A percentile compares a stretch with the other conserved stretches of the same genome.
Conservation (phyloP, 2,797 vertebrate species). For the Brachymystax lenok region DNA sequence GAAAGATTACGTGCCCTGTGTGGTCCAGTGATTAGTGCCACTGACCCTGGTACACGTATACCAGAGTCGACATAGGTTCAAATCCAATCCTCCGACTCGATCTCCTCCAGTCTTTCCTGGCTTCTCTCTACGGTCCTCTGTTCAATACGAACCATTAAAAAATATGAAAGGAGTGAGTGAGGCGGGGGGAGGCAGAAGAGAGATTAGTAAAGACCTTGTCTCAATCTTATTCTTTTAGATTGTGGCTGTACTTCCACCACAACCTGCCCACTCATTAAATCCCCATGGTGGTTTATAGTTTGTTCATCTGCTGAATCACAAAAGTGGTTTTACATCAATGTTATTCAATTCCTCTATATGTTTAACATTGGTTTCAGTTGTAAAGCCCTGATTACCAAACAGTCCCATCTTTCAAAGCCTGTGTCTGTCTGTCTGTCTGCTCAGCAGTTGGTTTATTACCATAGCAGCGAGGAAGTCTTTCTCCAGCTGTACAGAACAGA, state of each 20-base stretch:
- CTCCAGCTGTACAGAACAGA: background rate
- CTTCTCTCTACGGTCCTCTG: no score
- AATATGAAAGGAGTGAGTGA: no score
- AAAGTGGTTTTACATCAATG: background rate
- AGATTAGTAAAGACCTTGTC: background rate
- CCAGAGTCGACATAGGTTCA: no score
- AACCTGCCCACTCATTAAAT: background rate
- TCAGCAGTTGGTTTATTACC: background rate
- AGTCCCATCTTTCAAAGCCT: background rate
- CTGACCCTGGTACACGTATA: no score
- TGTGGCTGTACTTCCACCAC: background rate
- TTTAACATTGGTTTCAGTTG: background rate
- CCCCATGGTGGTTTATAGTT: background rate
- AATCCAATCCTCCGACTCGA: no score
- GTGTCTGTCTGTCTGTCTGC: no score
- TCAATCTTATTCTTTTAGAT: background rate
- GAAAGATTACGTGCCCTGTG: no score
- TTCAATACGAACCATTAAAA: no score
- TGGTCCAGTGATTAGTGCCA: no score
- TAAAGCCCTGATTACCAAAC: background rate
- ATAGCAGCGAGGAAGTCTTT: background rate
- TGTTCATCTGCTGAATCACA: conserved; percentile 7
- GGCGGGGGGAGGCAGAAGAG: no score
- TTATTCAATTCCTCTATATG: background rate
- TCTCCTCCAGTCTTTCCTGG: no score